Conservation (phyloP, 2,797 vertebrate genomes). For the Paedocypris micromegethes region DNA sequence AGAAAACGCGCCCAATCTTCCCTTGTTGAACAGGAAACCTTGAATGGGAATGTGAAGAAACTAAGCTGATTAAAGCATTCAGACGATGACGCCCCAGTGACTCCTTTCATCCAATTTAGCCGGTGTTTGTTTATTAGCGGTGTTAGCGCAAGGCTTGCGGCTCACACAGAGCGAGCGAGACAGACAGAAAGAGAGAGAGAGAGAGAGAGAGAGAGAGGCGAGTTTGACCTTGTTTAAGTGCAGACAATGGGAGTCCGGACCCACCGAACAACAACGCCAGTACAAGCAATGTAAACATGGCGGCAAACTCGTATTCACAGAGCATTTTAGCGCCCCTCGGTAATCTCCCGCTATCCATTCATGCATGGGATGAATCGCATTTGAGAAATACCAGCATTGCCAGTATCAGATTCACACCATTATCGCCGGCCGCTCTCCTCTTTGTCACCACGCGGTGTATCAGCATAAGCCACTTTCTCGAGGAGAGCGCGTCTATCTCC, state of each 20-base stretch:
- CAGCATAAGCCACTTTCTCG: conserved; percentile 26
- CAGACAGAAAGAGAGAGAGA: too few species aligned
- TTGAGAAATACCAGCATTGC: conserved; percentile 68
- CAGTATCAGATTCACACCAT: conserved; percentile 63
- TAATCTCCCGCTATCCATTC: conserved; percentile 75
- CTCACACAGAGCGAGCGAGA: conserved; percentile 62
- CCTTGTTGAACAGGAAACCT: conserved; percentile 65
- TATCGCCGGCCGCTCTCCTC: conserved; percentile 57
- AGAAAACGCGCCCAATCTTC: conserved; percentile 34
- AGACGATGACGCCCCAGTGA: conserved; percentile 67
- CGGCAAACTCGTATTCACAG: conserved; percentile 66
- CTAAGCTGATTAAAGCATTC: conserved; percentile 73
- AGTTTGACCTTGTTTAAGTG: conserved; percentile 71
- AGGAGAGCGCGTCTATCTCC: conserved; percentile 35
- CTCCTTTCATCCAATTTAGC: conserved; percentile 76
- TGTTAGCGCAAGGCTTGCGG: conserved; percentile 73
- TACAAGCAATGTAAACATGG: conserved; percentile 72
- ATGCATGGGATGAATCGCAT: conserved; percentile 64
- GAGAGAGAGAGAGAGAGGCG: neutral
- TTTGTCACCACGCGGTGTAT: conserved; percentile 40
- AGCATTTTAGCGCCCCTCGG: conserved; percentile 65
- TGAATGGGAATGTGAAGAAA: conserved; percentile 70
- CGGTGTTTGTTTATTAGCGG: conserved; percentile 80
- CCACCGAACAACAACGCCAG: conserved; percentile 70
- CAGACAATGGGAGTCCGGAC: conserved; percentile 71